Base-by-base conservation (phyloP, 2,113 vertebrate species). In the Pithys albifrons region DNA sequence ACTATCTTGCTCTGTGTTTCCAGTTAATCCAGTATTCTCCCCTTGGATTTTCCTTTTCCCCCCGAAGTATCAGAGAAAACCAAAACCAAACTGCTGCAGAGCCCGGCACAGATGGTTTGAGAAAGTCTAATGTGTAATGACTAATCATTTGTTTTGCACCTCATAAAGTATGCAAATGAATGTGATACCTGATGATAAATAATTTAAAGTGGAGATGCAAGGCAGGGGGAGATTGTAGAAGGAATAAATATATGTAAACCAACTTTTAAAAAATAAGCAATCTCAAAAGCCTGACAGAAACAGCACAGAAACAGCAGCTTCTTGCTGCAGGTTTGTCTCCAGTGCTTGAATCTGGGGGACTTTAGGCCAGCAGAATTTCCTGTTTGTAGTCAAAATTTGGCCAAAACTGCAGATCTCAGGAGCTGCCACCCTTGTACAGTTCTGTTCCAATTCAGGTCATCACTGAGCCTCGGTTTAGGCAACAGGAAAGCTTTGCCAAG, bases 131-230 rank as follows among this genome's bases (percentile, higher is more conserved):
- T 75, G 74, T 37, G 41, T 85, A 64, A 59, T 83, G 72, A 89
- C 61, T 81, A 61, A 95, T 94, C 80, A 91, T 78, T 93, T 96
- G 33, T 37, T 96, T 92, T 93, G 85, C 70, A 91, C 85, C 69
- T 96, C 93, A 84, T 96, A 24, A 96, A 91, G 83, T 92, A 93
- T 96, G 95, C 96, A 97, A 78, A 92, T 96, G 69, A 92, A 95
- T 61, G 69, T 89, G 93, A 94, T 91, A 95, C 88, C 88, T 69
- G 76, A 55, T 71, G 64, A 78, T 96, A 94, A 95, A 96, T 97
- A 95, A 94, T 95, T 94, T 49, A 93, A 65, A 91, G 72, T 87
- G 78, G 73, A 91, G 85, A 51, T 75, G 49, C 48, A 41, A 80
- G 82, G 82, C 67, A 67, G 78, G 46, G 41, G 61, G 57, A 94